A percentile compares a stretch with the other conserved stretches of the same genome.
phyloP scores from a whole-genome alignment of 2,113 vertebrate species.

The Pelusios castaneus region DNA sequence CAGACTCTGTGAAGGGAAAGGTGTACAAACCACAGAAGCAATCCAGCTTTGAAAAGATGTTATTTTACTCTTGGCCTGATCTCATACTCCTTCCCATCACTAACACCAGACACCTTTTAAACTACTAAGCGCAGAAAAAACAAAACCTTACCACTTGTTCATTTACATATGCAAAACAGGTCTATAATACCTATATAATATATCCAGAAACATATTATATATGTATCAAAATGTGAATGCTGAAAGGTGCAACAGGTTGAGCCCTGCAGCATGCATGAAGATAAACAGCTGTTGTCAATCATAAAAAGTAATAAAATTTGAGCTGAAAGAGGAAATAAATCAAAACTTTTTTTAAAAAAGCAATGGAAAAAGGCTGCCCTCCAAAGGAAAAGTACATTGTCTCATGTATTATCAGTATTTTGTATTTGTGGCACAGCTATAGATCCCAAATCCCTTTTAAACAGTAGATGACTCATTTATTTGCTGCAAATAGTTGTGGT shows the following conservation, averaged over 20 bases:
- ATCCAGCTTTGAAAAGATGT: slow-evolving; percentile 61
- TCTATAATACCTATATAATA: slow-evolving; percentile 72
- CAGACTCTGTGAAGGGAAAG: slow-evolving; percentile 51
- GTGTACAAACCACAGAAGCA: slow-evolving; percentile 70
- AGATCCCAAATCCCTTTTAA: slow-evolving; percentile 63
- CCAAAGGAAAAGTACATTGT: slow-evolving; percentile 44
- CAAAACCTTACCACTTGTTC: slow-evolving; percentile 60
- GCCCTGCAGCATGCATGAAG: slow-evolving; percentile 53
- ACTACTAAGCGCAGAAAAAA: slow-evolving; percentile 63
- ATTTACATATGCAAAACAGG: slow-evolving; percentile 72
- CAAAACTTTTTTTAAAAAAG: slow-evolving; percentile 45
- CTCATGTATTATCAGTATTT: slow-evolving; percentile 53
- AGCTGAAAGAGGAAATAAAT: slow-evolving; percentile 54
- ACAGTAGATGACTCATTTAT: slow-evolving; percentile 70
- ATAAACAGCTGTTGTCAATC: slow-evolving; percentile 66
- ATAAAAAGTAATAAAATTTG: slow-evolving; percentile 45
- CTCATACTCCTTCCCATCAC: slow-evolving; percentile 57
- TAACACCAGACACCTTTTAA: slow-evolving; percentile 67
- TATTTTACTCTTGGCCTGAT: slow-evolving; percentile 66
- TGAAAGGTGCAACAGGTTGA: slow-evolving; percentile 59
- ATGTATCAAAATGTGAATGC: slow-evolving; percentile 72
- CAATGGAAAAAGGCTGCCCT: slow-evolving; percentile 33
- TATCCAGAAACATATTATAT: slow-evolving; percentile 74
- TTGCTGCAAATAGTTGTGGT: slow-evolving; percentile 76
- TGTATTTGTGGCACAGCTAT: slow-evolving; percentile 57